Base-by-base conservation (phyloP, 2,113 vertebrate genomes). In the Nycticryphes semicollaris region DNA sequence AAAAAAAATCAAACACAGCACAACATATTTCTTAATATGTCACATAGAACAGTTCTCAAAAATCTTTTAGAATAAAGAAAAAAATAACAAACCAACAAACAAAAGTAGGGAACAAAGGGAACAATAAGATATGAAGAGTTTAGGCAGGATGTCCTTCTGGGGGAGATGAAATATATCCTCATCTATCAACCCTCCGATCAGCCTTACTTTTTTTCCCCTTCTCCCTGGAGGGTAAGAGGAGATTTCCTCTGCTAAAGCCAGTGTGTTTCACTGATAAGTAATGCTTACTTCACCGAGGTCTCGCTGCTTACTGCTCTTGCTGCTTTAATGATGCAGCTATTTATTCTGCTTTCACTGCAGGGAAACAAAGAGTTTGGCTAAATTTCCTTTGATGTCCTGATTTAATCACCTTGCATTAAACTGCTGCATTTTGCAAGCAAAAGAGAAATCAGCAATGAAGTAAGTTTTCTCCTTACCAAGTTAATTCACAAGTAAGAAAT, bases 101-200 rank as follows among this genome's bases (percentile, higher is more conserved):
- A 67, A 66, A 74, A 12, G 54, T 7, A 23, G 8, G 8, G 27
- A 92, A 68, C 8, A 81, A 84, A 81, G 21, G 69, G 22, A 92
- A 77, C 12, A 86, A 70, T 39, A 25, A 73, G 54, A 63, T 12
- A 90, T 50, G 19, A 74, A 53, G 60, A 59, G 45, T 54, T 79
- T 81, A 89, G 39, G 70, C 47, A 94, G 27, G 31, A 53, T 94
- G 88, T 68, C 33, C 84, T 96, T 73, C 87, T 73, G 31, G n/a
- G 59, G 31, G n/a, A 96, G 50, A 63, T 74, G 74, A 97, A 94
- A 93, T 68, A 53, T 33, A 79, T 90, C 78, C 78, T 92, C 72
- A 90, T 77, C 66, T 87, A 94, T 97, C 94, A 96, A 37, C 63
- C 39, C 10, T 84, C 91, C 57, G 45, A 94, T 97, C 92, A 89